Conservation (phyloP, 1,140 invertebrate genomes). For the Drosophila neocordata region DNA sequence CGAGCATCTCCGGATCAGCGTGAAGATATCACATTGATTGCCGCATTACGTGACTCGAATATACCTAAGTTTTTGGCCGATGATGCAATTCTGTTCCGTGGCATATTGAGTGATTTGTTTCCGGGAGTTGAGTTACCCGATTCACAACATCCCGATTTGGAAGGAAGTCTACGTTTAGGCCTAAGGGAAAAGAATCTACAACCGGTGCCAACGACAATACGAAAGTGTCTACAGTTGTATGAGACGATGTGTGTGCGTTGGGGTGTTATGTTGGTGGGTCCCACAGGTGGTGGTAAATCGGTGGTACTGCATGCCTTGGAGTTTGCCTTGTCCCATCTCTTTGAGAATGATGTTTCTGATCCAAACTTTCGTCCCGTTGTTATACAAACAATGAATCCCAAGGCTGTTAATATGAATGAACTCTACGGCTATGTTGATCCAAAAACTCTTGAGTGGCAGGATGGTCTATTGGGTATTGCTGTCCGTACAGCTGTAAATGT, state of each 20-base stretch:
- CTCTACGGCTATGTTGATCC: slow-evolving; percentile 94
- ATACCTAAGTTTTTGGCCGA: slow-evolving; percentile 95
- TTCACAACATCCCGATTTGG: slow-evolving; percentile 90
- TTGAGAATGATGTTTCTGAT: slow-evolving; percentile 84
- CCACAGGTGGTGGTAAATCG: slow-evolving; percentile 92
- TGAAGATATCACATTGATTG: slow-evolving; percentile 90
- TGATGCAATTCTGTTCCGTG: slow-evolving; percentile 92
- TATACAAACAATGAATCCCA: slow-evolving; percentile 92
- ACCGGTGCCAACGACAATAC: slow-evolving; percentile 86
- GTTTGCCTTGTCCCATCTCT: slow-evolving; percentile 86
- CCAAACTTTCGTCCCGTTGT: slow-evolving; percentile 86
- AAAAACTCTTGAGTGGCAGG: slow-evolving; percentile 94
- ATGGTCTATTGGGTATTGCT: slow-evolving; percentile 91
- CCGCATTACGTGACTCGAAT: slow-evolving; percentile 95
- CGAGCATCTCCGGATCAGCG: slow-evolving; percentile 91
- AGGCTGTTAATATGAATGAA: slow-evolving; percentile 94
- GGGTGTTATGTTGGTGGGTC: slow-evolving; percentile 96
- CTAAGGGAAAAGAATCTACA: slow-evolving; percentile 85
- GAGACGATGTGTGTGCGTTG: slow-evolving; percentile 96
- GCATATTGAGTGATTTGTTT: slow-evolving; percentile 95
- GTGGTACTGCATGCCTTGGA: slow-evolving; percentile 87
- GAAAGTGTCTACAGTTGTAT: slow-evolving; percentile 93
- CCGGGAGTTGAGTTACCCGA: slow-evolving; percentile 91
- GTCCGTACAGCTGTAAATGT: slow-evolving; percentile 88
- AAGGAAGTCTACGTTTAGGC: slow-evolving; percentile 84